Base-by-base conservation (phyloP, 2,888 invertebrate species). In the Sphecodes monilicornis region DNA sequence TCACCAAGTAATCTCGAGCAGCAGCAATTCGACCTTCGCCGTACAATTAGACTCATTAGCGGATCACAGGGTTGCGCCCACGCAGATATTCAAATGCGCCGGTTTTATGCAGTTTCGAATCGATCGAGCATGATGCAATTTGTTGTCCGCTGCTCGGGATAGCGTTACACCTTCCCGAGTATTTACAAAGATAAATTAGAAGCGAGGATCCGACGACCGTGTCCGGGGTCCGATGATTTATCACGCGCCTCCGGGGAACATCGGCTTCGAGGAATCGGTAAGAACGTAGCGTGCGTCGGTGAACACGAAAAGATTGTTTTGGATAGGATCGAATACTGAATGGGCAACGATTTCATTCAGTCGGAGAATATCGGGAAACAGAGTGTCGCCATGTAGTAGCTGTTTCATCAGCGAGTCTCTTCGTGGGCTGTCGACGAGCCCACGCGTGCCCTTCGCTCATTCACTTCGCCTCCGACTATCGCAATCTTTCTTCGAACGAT, bases 391-490 rank as follows among this genome's bases (percentile, higher is more conserved):
- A 43, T 57, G 43, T 69, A 69, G 54, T 50, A 77, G 66, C 46
- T 32, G 77, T 86, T 82, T 77, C 79, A 32, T 82, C 79, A 71
- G 57, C 70, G 10, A 70, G 2, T 16, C 50, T 41, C 29, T 8
- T 50, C 77, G 74, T 77, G 68, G 69, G 46, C 46, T 41, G 76
- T 71, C 80, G 54, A 36, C 36, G 86, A 75, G 84, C 91, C 90
- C 88, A 89, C 91, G 85, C 87, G 85, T 87, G 88, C 89, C 88
- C 86, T 81, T 85, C 85, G 84, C 83, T 84, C 89, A 85, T 89
- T 89, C 89, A 86, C 77, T 32, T 75, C 69, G 32, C 29, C 41
- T 70, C 50, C 50, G 66, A 11, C 69, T 43, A 64, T 80, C 75
- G 70, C 54, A 32, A 64, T 50, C 69, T 5, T 13, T 22, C 8